These are phyloP conservation scores for Chlamydotis undulata DNA, from an alignment of 2,113 vertebrate genomes.

Conservation along the genomic window DNA sequence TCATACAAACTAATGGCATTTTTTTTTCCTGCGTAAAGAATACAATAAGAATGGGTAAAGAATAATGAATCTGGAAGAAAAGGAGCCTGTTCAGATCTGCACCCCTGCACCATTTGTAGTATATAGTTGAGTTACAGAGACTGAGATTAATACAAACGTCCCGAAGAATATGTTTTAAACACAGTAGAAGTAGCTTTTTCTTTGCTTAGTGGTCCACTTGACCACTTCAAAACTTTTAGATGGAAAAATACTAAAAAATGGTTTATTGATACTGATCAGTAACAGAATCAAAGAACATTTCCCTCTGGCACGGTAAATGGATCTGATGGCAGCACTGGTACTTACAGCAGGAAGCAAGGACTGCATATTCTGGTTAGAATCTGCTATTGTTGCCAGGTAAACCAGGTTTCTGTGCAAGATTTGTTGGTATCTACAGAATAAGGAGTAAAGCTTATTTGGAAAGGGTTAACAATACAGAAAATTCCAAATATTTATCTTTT, in stretches of 20 bases:
- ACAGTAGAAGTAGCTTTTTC: neutral
- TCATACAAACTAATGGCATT: neutral
- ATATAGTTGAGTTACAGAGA: neutral
- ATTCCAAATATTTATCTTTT: neutral
- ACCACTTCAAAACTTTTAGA: neutral
- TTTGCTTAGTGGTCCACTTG: neutral
- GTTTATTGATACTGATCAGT: neutral
- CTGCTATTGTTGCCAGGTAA: constrained; percentile 96
- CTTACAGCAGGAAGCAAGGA: constrained; percentile 94
- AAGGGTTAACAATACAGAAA: neutral
- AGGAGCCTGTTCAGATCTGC: neutral
- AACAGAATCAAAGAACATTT: neutral
- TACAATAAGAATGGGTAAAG: neutral
- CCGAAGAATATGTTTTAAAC: neutral
- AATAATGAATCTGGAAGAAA: neutral
- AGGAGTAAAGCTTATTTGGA: constrained; percentile 31
- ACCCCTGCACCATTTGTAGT: neutral
- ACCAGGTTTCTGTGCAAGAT: constrained; percentile 97
- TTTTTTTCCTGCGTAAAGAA: neutral
- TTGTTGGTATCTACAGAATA: constrained; percentile 91
- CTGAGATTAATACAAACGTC: neutral
- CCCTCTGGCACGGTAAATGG: neutral
- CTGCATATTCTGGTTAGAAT: constrained; percentile 98
- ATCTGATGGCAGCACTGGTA: constrained; percentile 2
- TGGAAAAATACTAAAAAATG: neutral